Conservation (phyloP, 2,113 vertebrate species). For the Mus spicilegus region DNA sequence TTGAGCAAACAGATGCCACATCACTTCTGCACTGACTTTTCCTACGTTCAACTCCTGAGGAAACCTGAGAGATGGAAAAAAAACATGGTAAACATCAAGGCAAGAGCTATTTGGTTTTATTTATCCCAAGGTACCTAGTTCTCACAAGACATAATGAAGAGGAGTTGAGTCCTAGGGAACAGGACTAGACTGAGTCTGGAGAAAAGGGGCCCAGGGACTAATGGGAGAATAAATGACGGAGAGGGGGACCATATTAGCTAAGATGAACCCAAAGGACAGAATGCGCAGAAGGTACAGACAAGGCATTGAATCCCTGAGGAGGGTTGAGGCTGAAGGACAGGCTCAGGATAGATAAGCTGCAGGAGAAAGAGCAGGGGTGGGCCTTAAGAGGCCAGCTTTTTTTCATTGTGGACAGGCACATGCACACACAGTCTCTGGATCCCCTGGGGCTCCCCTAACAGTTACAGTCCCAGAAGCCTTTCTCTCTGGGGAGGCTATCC, state of each 20-base stretch:
- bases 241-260: neutral
- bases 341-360: neutral
- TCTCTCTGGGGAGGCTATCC: slow-evolving; percentile 83
- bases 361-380: slow-evolving; percentile 12
- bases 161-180: slow-evolving; percentile 13
- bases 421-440: slow-evolving; percentile 68
- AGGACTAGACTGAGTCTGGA: slow-evolving; percentile 24
- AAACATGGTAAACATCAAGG: slow-evolving; percentile 45
- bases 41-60: slow-evolving; percentile 97
- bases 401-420: neutral
- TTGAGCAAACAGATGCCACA: slow-evolving; percentile 98
- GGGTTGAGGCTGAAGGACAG: neutral
- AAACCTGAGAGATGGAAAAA: slow-evolving; percentile 88
- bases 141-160: slow-evolving; percentile 43
- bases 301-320: neutral
- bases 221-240: neutral
- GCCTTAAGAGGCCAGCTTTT: neutral
- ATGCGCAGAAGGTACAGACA: slow-evolving; percentile 17
- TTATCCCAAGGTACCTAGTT: slow-evolving; percentile 46
- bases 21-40: slow-evolving; percentile 97
- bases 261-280: neutral
- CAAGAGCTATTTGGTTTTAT: slow-evolving; percentile 53
- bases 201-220: neutral
- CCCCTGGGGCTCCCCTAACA: slow-evolving; percentile 61
- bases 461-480: slow-evolving; percentile 76